Evolutionary conservation across 2,888 invertebrate species (phyloP).

Genomic region (Leptinotarsa juncta): DNA sequence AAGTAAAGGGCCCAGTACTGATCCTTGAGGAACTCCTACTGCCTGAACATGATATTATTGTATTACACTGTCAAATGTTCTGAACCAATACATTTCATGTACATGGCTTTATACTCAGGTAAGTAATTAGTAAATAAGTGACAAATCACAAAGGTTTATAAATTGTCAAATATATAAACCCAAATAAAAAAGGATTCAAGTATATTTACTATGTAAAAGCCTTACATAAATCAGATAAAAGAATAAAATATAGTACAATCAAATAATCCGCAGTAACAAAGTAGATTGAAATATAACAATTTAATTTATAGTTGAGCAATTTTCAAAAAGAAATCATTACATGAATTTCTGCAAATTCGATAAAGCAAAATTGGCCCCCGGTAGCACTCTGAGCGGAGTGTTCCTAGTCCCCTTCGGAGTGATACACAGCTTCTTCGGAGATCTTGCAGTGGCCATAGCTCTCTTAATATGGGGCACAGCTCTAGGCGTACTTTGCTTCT

Average conservation of each 20-base stretch:
- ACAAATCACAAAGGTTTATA: too few species aligned
- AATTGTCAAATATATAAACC: too few species aligned
- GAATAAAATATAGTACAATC: constrained; percentile 2
- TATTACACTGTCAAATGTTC: too few species aligned
- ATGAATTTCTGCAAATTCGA: neutral
- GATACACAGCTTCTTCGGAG: constrained; percentile 69
- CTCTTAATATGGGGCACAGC: constrained; percentile 72
- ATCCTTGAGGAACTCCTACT: too few species aligned
- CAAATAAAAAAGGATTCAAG: neutral
- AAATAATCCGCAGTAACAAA: neutral
- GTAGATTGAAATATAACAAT: constrained; percentile 7
- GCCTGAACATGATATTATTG: too few species aligned
- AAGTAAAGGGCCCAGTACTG: too few species aligned
- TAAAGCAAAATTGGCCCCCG: constrained; percentile 10
- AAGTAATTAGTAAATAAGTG: too few species aligned
- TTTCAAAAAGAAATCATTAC: neutral
- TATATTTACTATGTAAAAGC: constrained; percentile 4
- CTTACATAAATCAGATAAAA: constrained; percentile 8
- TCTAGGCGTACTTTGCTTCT: constrained; percentile 19
- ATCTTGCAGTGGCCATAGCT: constrained; percentile 65
- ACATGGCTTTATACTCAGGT: too few species aligned
- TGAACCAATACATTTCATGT: too few species aligned
- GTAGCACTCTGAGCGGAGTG: constrained; percentile 70
- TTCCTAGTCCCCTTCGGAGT: constrained; percentile 67
- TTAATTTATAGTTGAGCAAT: constrained; percentile 2